phyloP scores from a whole-genome alignment of 2,797 vertebrate species.

The Sternarchorhynchus goeldii region DNA sequence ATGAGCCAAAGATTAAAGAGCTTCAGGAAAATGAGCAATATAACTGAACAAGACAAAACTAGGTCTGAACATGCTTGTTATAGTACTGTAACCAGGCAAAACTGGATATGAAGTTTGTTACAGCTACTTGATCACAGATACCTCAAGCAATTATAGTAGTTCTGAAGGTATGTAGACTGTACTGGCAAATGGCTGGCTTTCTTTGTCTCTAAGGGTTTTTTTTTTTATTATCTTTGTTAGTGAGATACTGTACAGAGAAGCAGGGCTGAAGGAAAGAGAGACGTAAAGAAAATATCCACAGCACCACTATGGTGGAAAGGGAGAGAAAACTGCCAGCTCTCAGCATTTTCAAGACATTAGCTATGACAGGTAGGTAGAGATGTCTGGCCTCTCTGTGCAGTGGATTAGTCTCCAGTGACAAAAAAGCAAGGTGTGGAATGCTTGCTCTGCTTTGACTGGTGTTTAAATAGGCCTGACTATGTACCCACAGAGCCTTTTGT shows the following conservation, averaged over 20 bases:
- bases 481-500: slow-evolving; percentile 33
- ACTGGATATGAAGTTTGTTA: slow-evolving; percentile 13
- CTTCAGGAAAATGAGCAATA: neutral
- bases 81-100: neutral
- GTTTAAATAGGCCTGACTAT: slow-evolving; percentile 27
- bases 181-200: slow-evolving; percentile 17
- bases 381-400: slow-evolving; percentile 24
- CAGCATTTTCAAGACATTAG: slow-evolving; percentile 42
- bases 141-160: slow-evolving; percentile 25
- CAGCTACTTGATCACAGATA: slow-evolving; percentile 3
- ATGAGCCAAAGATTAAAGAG: neutral
- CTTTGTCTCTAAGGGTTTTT: slow-evolving; percentile 34
- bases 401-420: slow-evolving; percentile 44
- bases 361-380: slow-evolving; percentile 34
- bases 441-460: slow-evolving; percentile 33
- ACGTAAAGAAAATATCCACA: slow-evolving; percentile 68
- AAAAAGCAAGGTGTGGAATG: slow-evolving; percentile 29
- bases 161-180: neutral
- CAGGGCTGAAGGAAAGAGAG: neutral
- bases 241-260: neutral
- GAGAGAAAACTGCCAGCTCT: slow-evolving; percentile 44
- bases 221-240: slow-evolving; percentile 41
- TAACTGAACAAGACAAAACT: slow-evolving; percentile 12
- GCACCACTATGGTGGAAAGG: slow-evolving; percentile 71
- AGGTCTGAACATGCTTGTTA: slow-evolving; percentile 9